Evolutionary conservation across 2,113 vertebrate species (phyloP).

Genomic region (human): GRCh38 chr5:105279501-105280000

Average conservation of each 20-base stretch:
- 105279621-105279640: neutral
- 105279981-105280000: neutral
- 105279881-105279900: neutral
- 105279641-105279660: neutral
- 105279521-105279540: too few species aligned
- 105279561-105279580: too few species aligned
- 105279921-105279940: neutral
- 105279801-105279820: neutral
- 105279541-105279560: too few species aligned
- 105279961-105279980: neutral
- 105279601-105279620: too few species aligned
- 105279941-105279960: neutral
- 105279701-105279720: neutral
- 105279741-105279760: neutral
- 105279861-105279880: neutral
- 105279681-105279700: neutral
- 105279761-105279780: neutral
- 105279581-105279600: too few species aligned
- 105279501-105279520: too few species aligned
- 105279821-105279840: neutral
- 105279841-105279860: neutral
- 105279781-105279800: neutral
- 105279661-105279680: neutral
- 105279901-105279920: neutral
- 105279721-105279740: neutral